phyloP scores from a whole-genome alignment of 2,888 invertebrate genomes.

The Macrophya annulata region DNA sequence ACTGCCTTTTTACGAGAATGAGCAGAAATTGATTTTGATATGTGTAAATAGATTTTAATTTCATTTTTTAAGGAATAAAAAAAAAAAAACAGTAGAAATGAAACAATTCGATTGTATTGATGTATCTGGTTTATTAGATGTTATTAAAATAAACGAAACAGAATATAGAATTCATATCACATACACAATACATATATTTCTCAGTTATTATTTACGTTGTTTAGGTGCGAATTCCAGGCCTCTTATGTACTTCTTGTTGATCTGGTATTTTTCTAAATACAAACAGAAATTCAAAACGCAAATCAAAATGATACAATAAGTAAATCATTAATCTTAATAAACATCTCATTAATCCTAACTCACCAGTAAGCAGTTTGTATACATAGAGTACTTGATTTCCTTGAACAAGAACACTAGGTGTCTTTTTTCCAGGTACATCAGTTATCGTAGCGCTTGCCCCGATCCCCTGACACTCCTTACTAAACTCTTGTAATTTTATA shows the following conservation, averaged over 20 bases:
- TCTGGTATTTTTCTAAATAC: slow-evolving; percentile 87
- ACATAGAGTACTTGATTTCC: slow-evolving; percentile 91
- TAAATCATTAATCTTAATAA: slow-evolving; percentile 3
- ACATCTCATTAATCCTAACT: slow-evolving; percentile 43
- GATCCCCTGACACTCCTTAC: slow-evolving; percentile 91
- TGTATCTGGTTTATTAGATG: neutral
- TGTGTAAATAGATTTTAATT: neutral
- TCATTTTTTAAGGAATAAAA: neutral
- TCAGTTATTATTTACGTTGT: slow-evolving; percentile 81
- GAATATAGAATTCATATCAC: neutral
- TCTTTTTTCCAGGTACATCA: slow-evolving; percentile 86
- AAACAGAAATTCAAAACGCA: slow-evolving; percentile 63
- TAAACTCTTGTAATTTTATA: slow-evolving; percentile 89
- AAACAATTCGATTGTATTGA: neutral
- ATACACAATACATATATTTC: neutral
- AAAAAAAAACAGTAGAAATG: neutral
- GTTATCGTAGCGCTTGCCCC: slow-evolving; percentile 94
- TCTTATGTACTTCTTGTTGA: slow-evolving; percentile 88
- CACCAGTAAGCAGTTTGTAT: slow-evolving; percentile 81
- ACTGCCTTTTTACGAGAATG: neutral
- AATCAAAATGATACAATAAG: slow-evolving; percentile 65
- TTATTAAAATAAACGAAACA: too few relatives aligned
- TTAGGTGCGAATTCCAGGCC: slow-evolving; percentile 90
- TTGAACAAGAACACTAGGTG: slow-evolving; percentile 91
- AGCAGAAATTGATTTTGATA: neutral